These are phyloP conservation scores for Cyrtonyx montezumae DNA, from an alignment of 2,113 vertebrate genomes.

Conservation along the genomic window DNA sequence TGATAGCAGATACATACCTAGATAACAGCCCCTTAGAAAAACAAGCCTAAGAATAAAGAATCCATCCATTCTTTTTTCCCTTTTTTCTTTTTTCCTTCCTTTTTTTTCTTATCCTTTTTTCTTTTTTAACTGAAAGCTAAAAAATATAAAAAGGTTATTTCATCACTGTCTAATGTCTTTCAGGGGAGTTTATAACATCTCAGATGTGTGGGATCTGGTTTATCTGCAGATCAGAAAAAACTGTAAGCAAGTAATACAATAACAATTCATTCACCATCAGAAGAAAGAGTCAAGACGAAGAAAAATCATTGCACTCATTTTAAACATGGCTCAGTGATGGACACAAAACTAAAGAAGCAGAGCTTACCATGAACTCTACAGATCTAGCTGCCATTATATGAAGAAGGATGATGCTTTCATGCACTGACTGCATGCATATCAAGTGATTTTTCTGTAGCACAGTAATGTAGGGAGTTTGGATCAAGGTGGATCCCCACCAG, in stretches of 20 bases:
- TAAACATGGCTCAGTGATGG: neutral
- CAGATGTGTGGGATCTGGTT: neutral
- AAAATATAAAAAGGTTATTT: neutral
- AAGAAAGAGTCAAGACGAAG: conserved; percentile 12
- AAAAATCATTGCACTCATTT: conserved; percentile 48
- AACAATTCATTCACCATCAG: neutral
- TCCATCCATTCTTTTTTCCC: neutral
- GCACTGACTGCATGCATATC: neutral
- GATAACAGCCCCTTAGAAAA: neutral
- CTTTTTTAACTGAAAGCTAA: neutral
- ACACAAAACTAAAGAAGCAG: neutral
- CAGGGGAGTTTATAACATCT: neutral
- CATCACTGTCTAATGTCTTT: neutral
- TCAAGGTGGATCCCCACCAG: neutral
- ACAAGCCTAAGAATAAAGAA: neutral
- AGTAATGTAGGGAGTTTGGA: neutral
- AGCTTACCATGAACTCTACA: neutral
- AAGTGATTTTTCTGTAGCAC: neutral
- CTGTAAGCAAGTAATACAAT: neutral
- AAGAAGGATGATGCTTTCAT: neutral
- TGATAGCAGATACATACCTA: neutral
- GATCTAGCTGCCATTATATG: neutral
- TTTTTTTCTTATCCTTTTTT: neutral
- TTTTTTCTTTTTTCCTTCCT: neutral
- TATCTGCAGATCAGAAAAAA: neutral